Evolutionary conservation across 2,797 vertebrate species (phyloP), one percentile per base, ranked within the genome.

Genomic region (Rallus crepitans): DNA sequence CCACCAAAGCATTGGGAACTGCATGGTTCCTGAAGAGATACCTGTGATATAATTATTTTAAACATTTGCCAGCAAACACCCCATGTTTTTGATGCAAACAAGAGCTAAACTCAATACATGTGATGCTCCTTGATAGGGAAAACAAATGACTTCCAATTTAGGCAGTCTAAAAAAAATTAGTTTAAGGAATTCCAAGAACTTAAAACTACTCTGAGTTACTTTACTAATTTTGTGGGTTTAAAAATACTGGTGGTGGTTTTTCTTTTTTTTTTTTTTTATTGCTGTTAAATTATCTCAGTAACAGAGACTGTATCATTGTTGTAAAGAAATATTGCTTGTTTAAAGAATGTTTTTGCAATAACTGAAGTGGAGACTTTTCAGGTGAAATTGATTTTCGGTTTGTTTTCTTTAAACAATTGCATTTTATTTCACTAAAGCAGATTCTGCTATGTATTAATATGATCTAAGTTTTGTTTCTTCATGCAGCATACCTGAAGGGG

Each of bases 81-180:
- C 17, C 5, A 1, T 71, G 76, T 28, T 87, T 90, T 66, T 64
- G 30, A n/a, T 87, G 64, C 1, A 3, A 75, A 56, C 17, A 65
- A 76, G n/a, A 71, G 15, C 21, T 66, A 12, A 66, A 33, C 5
- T 87, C 8, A 33, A 68, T 84, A 30, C 60, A 48, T 69, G 31
- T 69, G 65, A 39, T 76, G 25, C 23, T 90, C 11, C 9, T 11
- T 0, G 0, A 15, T 19, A 71, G 2, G 3, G 39, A 50, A 70
- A 82, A 35, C 3, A 63, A 70, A 37, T 81, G 1, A 45, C 42
- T 84, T 87, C 9, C 78, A 48, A 30, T 73, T 53, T 70, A 10
- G 3, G n/a, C 35, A 45, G 10, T 66, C n/a, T 82, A 12, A 82
- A 89, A 92, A 83, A 92, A 83, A 33, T 15, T 7, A 37, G 11